Percentiles rank a stretch among this genome's conserved stretches.
Conservation (phyloP, 2,888 invertebrate species). For the Dicranocentrus wangi region DNA sequence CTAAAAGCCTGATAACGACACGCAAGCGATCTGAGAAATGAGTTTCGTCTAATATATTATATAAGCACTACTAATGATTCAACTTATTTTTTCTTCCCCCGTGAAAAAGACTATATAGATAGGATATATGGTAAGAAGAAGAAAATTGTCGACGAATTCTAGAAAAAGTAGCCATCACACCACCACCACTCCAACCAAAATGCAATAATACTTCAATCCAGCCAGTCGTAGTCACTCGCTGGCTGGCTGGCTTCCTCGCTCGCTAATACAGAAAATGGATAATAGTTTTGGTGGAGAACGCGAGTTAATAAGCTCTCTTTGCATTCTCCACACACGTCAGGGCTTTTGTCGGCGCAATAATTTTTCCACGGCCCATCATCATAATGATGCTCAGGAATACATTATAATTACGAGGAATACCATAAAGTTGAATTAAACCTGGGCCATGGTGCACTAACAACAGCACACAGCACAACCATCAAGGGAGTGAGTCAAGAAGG, state of each 20-base stretch:
- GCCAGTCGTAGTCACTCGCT: no score
- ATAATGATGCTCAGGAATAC: conserved; percentile 56
- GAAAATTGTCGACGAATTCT: neutral
- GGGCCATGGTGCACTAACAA: conserved; percentile 3
- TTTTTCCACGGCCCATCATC: conserved; percentile 53
- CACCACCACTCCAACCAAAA: neutral
- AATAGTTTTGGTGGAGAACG: conserved; percentile 22
- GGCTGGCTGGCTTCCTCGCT: no score
- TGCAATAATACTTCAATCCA: neutral
- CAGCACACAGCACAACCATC: neutral
- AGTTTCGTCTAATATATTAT: conserved; percentile 11
- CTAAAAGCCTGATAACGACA: no score
- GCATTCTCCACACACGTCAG: conserved; percentile 60
- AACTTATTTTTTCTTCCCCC: conserved; percentile 1
- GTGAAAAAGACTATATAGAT: neutral
- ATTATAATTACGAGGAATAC: conserved; percentile 56
- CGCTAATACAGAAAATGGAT: conserved; percentile 8
- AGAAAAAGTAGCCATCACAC: conserved; percentile 9
- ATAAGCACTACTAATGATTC: conserved; percentile 28
- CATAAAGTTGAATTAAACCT: conserved; percentile 48
- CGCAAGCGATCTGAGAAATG: conserved; percentile 38
- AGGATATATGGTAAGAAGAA: neutral
- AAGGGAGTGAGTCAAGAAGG: no score
- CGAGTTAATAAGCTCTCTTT: conserved; percentile 56
- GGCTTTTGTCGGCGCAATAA: conserved; percentile 55